Base-by-base conservation (phyloP, 2,888 invertebrate genomes). In the Tiphia femorata region DNA sequence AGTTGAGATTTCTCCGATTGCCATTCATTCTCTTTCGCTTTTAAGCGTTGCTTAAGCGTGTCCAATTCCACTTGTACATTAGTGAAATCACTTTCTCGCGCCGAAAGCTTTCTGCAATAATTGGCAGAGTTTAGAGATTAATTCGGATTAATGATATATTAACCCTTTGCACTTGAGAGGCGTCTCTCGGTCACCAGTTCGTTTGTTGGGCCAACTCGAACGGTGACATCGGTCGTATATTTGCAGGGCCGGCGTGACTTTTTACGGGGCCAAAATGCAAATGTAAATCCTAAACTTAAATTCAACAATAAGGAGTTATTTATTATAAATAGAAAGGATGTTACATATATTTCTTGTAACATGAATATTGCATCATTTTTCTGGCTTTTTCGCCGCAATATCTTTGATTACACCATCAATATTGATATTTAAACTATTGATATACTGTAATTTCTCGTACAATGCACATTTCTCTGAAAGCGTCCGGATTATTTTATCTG, bases 1-100 rank as follows among this genome's bases (percentile, higher is more conserved):
- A 92, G 78, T 64, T 88, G 87, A 35, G 88, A 80, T 79, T 91
- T 93, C 77, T 93, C 92, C 79, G 90, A 90, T 27, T 87, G 86
- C 91, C 92, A 92, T n/a, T 85, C 85, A 55, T 90, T 88, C 68
- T 91, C 89, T 68, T 92, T 89, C 6, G 80, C 83, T 61, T 89
- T 91, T 69, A 87, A 87, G 8, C 88, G 88, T 27, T 91, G 90
- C 75, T 90, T 87, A 1, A 90, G 78, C 6, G 87, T 84, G 81
- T 89, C 89, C 44, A 92, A 82, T 84, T 93, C 91, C 12, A 84
- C 85, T 76, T 90, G 87, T 30, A 89, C 84, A 44, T 86, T 85
- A 60, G 84, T 87, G 61, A 90, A 80, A 70, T 92, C 91, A 71
- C 88, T 87, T 75, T 89, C 89, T 12, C 88, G 84, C 51, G 87